These are phyloP conservation scores for Oncorhynchus nerka DNA, from an alignment of 2,113 vertebrate genomes.

Conservation along the genomic window DNA sequence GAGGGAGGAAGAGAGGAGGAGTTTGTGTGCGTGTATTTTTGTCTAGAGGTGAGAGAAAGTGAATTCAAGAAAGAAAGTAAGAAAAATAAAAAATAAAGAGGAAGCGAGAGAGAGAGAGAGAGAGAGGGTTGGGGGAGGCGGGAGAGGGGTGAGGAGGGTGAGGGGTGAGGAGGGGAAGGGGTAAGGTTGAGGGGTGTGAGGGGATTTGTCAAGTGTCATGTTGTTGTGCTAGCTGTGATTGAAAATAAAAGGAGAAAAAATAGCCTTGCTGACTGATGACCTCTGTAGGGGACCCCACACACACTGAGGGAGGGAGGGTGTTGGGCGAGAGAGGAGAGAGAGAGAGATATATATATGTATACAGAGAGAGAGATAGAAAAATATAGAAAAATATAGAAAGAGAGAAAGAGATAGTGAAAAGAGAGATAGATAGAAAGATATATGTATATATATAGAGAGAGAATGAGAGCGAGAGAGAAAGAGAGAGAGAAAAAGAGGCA, in stretches of 20 bases:
- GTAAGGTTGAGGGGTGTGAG: conserved; percentile 55
- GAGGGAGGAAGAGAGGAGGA: too few relatives aligned
- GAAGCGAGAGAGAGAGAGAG: too few relatives aligned
- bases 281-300: conserved; percentile 24
- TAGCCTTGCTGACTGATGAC: conserved; percentile 58
- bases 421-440: not conserved
- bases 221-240: conserved; percentile 55
- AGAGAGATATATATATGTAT: not conserved
- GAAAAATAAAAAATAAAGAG: too few relatives aligned
- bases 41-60: too few relatives aligned
- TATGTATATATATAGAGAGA: too few relatives aligned
- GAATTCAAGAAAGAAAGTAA: too few relatives aligned
- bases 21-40: too few relatives aligned
- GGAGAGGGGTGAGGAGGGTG: not conserved
- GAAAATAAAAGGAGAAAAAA: conserved; percentile 64
- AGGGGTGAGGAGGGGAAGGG: conserved; percentile 46
- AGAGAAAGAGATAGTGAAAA: not conserved
- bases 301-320: conserved; percentile 4
- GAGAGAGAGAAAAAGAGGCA: too few relatives aligned
- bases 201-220: conserved; percentile 51
- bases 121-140: not conserved
- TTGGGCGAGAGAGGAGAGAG: not conserved
- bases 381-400: not conserved
- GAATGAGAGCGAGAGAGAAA: not conserved
- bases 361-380: not conserved